Evolutionary conservation across 1,140 invertebrate species (phyloP), one percentile per base, ranked within the genome.

Genomic region (Calephelis nemesis): DNA sequence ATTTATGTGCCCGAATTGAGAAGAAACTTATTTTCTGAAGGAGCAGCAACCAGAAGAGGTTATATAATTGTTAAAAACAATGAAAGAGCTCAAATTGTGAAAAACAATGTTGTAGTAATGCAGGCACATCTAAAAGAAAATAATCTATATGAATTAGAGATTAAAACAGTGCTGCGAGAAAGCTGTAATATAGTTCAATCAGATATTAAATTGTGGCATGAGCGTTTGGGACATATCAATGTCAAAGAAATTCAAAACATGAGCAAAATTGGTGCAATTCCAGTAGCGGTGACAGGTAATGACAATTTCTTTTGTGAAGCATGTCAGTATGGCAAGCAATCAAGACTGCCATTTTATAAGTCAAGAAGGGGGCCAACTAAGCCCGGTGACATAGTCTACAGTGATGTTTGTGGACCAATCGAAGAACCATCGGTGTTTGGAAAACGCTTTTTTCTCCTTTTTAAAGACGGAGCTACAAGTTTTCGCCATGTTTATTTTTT

Each of bases 131-230:
- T 73, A 9, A 72, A 50, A 63, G 13, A 58, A 47, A 81, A 75
- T n/a, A 81, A 78, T 68, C 64, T 80, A 47, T 76, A 76, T 74
- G 65, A 73, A 45, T 47, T 81, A 52, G 71, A 76, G 7, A 67
- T 71, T n/a, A 73, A 74, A 73, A 69, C 69, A 60, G 42, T 78
- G 6, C 10, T 66, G 19, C 19, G 13, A 45, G 54, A 65, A 13
- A 68, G 19, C 4, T 78, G 79, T 68, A 74, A 78, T 45, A 39
- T 75, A 50, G 73, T 78, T 11, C 71, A 76, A 69, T 5, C 71
- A 67, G 65, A 70, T 19, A 40, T 78, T 6, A 74, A 75, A 72
- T 63, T 67, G 10, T 76, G 74, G 74, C 71, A 72, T 69, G 71
- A 73, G 62, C 15, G 76, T 8, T 40, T 76, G 50, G 70, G 75